Percentiles rank a stretch among this genome's conserved stretches.
These are phyloP conservation scores for Microplitis manilae DNA, from an alignment of 2,888 invertebrate genomes.

Conservation along the genomic window DNA sequence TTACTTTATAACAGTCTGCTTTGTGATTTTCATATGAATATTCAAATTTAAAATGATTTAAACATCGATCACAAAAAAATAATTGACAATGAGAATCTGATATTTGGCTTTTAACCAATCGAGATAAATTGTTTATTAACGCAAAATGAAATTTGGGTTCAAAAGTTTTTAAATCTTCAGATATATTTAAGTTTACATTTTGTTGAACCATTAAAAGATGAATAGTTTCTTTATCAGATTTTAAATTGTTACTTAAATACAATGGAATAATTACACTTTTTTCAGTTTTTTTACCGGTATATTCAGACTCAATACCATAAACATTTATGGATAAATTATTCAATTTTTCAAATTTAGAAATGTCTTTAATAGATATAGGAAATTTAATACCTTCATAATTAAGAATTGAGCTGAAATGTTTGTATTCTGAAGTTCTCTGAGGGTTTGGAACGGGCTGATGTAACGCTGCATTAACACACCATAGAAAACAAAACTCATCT, in stretches of 20 bases:
- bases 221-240: too few relatives aligned
- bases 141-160: constrained; percentile 3
- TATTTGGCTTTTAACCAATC: constrained; percentile 4
- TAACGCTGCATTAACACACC: constrained; percentile 47
- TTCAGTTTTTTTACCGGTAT: too few relatives aligned
- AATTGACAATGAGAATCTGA: not conserved
- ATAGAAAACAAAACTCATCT: constrained; percentile 50
- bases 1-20: not conserved
- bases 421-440: not conserved
- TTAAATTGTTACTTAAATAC: not conserved
- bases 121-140: constrained; percentile 1
- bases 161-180: too few relatives aligned
- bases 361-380: not conserved
- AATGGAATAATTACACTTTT: too few relatives aligned
- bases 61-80: constrained; percentile 8
- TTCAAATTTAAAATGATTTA: constrained; percentile 1
- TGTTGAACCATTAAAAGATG: too few relatives aligned
- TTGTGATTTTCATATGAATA: constrained; percentile 6
- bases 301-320: not conserved
- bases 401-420: not conserved
- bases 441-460: not conserved
- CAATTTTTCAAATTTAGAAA: constrained; percentile 1
- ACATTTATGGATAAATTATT: constrained; percentile 11
- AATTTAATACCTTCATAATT: not conserved
- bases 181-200: too few relatives aligned